phyloP scores from a whole-genome alignment of 1,140 invertebrate genomes.

The Drosophila rhopaloa region DNA sequence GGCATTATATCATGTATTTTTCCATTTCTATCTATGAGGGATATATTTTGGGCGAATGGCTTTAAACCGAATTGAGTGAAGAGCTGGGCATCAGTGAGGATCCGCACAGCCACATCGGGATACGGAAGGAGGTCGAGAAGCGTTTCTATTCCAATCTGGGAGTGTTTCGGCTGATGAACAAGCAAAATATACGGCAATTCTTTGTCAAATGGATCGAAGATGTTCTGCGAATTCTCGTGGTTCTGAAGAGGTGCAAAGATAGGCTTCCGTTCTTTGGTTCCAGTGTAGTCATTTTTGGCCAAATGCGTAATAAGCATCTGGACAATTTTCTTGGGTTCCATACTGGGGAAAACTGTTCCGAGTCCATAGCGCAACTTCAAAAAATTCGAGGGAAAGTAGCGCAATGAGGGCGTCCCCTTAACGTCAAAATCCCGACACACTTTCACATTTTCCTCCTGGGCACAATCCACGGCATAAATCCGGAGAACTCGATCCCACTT shows the following conservation, averaged over 20 bases:
- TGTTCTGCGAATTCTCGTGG: not conserved
- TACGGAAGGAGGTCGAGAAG: slow-evolving; percentile 4
- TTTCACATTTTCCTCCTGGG: slow-evolving; percentile 90
- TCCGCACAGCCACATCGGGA: slow-evolving; percentile 6
- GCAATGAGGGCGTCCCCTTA: slow-evolving; percentile 91
- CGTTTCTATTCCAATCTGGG: slow-evolving; percentile 32
- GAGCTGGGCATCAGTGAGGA: not conserved
- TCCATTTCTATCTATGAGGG: slow-evolving; percentile 10
- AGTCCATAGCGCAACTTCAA: not conserved
- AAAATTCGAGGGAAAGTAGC: slow-evolving; percentile 87
- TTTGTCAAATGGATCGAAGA: too few species aligned
- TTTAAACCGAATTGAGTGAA: slow-evolving; percentile 19
- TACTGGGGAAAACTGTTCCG: not conserved
- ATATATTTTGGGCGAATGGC: not conserved
- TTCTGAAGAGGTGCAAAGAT: slow-evolving; percentile 15
- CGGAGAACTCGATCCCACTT: slow-evolving; percentile 86
- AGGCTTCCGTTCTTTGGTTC: not conserved
- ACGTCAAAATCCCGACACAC: slow-evolving; percentile 86
- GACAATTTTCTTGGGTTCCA: not conserved
- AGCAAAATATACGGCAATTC: slow-evolving; percentile 4
- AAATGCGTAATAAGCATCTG: not conserved
- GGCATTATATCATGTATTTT: not conserved
- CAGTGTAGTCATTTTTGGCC: slow-evolving; percentile 5
- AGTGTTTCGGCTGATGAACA: slow-evolving; percentile 1
- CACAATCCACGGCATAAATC: slow-evolving; percentile 89